Evolutionary conservation across 2,113 vertebrate genomes (phyloP).

Genomic region (Amphilophus citrinellus): DNA sequence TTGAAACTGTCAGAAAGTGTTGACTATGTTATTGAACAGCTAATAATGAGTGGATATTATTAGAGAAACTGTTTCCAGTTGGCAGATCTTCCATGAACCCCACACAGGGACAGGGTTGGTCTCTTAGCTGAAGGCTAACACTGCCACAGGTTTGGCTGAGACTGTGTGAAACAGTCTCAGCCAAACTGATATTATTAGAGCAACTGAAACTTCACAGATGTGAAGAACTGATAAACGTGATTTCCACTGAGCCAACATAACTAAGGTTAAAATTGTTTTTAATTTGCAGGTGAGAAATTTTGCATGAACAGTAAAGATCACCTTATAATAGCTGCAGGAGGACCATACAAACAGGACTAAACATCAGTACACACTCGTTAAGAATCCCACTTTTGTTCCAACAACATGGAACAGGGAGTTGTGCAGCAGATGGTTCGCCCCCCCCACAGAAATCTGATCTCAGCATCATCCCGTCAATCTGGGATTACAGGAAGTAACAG

Average conservation of each 20-base stretch:
- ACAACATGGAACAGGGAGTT: background rate
- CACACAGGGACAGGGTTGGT: background rate
- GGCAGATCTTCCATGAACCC: background rate
- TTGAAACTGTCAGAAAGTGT: too few species aligned
- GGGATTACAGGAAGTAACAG: constrained; percentile 2
- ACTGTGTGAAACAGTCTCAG: too few species aligned
- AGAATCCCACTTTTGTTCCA: background rate
- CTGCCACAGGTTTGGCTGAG: too few species aligned
- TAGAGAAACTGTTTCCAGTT: rapidly evolving
- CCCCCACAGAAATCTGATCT: background rate
- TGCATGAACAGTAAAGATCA: background rate
- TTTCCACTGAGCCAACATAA: background rate
- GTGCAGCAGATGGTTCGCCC: background rate
- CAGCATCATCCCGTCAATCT: background rate
- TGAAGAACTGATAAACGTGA: background rate
- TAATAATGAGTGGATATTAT: background rate
- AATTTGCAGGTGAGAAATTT: background rate
- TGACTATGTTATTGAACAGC: background rate
- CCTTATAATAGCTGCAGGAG: background rate
- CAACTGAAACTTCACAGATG: too few species aligned
- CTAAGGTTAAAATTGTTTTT: background rate
- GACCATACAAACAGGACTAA: background rate
- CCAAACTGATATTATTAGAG: too few species aligned
- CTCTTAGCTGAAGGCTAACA: background rate
- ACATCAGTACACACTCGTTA: background rate